phyloP scores from a whole-genome alignment of 1,140 invertebrate genomes.

The Pseudomyrmex sp. region DNA sequence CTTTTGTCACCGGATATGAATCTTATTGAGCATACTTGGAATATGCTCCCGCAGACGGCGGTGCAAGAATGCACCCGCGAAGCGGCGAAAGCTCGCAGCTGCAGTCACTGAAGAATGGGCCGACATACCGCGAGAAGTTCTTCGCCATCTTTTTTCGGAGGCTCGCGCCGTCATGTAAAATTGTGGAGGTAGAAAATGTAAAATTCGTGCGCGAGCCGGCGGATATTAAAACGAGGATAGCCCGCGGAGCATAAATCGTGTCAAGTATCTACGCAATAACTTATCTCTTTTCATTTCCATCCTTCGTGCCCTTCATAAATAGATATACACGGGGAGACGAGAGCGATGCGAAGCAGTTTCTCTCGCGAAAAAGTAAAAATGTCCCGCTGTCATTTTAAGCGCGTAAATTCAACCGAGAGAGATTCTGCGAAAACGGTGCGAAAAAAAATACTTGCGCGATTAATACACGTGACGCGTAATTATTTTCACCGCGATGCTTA shows the following conservation, averaged over 20 bases:
- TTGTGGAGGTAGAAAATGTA: slow-evolving; percentile 59
- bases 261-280: slow-evolving; percentile 37
- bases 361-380: slow-evolving; percentile 30
- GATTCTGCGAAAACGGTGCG: neutral
- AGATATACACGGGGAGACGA: slow-evolving; percentile 33
- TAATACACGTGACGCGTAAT: too few species aligned
- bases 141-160: slow-evolving; percentile 65
- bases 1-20: slow-evolving; percentile 75
- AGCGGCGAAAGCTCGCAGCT: slow-evolving; percentile 71
- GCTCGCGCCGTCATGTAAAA: slow-evolving; percentile 60
- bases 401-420: neutral
- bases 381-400: slow-evolving; percentile 5
- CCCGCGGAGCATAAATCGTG: slow-evolving; percentile 36
- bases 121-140: slow-evolving; percentile 68
- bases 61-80: slow-evolving; percentile 71
- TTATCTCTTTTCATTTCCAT: slow-evolving; percentile 58
- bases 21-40: slow-evolving; percentile 76
- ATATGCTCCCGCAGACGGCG: slow-evolving; percentile 66
- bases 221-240: slow-evolving; percentile 42
- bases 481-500: too few species aligned
- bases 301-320: slow-evolving; percentile 54
- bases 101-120: slow-evolving; percentile 72
- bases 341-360: slow-evolving; percentile 40
- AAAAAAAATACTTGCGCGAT: neutral
- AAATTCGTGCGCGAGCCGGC: slow-evolving; percentile 52